Evolutionary conservation across 2,113 vertebrate species (phyloP).

Genomic region (Gadus macrocephalus): DNA sequence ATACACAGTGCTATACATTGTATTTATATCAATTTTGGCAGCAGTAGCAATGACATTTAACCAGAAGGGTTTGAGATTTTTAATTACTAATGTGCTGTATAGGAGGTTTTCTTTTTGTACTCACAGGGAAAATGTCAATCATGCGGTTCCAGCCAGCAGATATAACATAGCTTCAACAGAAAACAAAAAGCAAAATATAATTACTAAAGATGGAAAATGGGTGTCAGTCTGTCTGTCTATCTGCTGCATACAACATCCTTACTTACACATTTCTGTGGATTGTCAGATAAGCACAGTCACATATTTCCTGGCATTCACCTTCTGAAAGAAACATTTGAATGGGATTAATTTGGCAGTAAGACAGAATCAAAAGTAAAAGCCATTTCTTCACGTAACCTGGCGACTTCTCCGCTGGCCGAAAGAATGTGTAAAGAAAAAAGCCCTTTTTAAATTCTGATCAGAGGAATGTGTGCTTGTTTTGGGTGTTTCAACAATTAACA

Average conservation of each 20-base stretch:
- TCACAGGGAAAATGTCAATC: slow-evolving; percentile 75
- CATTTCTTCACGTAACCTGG: not conserved
- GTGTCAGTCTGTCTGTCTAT: not conserved
- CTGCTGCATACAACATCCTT: slow-evolving; percentile 15
- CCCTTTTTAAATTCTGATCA: not conserved
- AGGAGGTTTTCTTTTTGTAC: slow-evolving; percentile 46
- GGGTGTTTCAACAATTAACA: not conserved
- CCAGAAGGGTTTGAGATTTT: too few relatives aligned
- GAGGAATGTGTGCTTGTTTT: too few relatives aligned
- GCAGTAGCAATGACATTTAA: too few relatives aligned
- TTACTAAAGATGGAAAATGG: not conserved
- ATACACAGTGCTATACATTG: not conserved
- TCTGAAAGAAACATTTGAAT: slow-evolving; percentile 47
- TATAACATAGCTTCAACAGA: slow-evolving; percentile 66
- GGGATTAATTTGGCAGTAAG: not conserved
- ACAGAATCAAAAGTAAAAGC: not conserved
- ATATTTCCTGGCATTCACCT: slow-evolving; percentile 63
- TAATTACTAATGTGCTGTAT: not conserved
- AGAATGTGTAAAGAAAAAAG: not conserved
- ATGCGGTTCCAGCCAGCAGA: slow-evolving; percentile 72
- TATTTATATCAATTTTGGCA: too few relatives aligned
- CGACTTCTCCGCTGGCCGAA: too few relatives aligned
- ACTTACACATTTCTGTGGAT: slow-evolving; percentile 74
- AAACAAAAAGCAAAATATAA: slow-evolving; percentile 30
- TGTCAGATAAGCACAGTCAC: slow-evolving; percentile 69